A percentile compares a stretch with the other conserved stretches of the same genome.
phyloP scores from a whole-genome alignment of 2,797 vertebrate species.

The Bufotes viridis region DNA sequence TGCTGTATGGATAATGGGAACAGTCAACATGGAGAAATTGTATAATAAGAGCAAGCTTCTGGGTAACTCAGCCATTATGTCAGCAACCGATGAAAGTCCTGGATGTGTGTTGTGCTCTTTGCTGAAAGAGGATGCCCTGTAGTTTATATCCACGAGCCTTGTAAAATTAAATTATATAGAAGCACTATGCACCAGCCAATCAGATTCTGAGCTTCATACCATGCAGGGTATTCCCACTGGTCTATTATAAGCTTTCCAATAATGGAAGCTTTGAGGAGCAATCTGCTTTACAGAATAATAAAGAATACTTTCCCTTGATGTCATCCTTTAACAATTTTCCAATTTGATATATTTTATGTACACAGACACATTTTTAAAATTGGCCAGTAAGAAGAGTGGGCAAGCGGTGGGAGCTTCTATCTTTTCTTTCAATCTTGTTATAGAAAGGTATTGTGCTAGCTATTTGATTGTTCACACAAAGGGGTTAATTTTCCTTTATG shows the following conservation, averaged over 20 bases:
- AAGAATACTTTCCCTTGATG: constrained; percentile 51
- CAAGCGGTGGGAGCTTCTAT: not conserved
- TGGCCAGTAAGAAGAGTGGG: not conserved
- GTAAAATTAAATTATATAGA: constrained; percentile 62
- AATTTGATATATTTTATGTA: constrained; percentile 34
- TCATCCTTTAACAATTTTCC: constrained; percentile 42
- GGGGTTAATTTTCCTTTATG: not conserved
- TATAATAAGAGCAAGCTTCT: constrained; percentile 39
- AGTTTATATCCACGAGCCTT: constrained; percentile 57
- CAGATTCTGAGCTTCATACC: constrained; percentile 7
- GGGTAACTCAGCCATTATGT: constrained; percentile 39
- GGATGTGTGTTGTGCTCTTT: constrained; percentile 33
- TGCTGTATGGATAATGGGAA: constrained; percentile 59
- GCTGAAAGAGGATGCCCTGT: constrained; percentile 51
- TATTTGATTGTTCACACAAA: not conserved
- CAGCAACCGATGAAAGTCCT: constrained; percentile 51
- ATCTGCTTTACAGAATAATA: constrained; percentile 52
- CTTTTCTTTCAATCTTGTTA: not conserved
- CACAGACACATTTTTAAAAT: constrained; percentile 11
- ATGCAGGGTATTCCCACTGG: constrained; percentile 56
- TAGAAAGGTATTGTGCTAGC: not conserved
- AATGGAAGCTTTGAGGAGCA: constrained; percentile 59
- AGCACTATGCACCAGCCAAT: constrained; percentile 55
- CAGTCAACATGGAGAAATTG: constrained; percentile 29
- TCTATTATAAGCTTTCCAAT: constrained; percentile 56